Evolutionary conservation across 2,797 vertebrate genomes (phyloP).

Genomic region (Fringilla coelebs): DNA sequence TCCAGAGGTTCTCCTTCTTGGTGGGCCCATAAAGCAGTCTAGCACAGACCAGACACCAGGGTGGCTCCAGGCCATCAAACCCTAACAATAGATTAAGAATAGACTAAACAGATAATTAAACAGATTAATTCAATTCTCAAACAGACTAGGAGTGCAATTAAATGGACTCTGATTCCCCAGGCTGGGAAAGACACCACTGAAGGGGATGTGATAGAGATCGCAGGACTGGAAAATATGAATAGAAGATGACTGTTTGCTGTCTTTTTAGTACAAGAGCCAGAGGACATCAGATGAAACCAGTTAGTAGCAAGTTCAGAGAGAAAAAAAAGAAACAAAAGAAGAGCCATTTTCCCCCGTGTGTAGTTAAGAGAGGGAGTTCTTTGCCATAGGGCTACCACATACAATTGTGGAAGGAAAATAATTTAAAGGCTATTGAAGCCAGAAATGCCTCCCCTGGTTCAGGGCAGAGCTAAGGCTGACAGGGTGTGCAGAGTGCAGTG

Average conservation of each 20-base stretch:
- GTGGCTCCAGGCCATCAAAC: background rate
- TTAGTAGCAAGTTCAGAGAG: constrained; percentile 22
- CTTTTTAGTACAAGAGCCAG: background rate
- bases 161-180: background rate
- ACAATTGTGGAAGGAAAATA: background rate
- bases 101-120: constrained; percentile 63
- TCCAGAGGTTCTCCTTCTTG: background rate
- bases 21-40: background rate
- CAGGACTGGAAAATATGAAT: constrained; percentile 28
- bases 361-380: background rate
- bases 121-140: constrained; percentile 33
- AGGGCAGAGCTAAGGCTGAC: background rate
- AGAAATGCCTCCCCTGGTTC: background rate
- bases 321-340: background rate
- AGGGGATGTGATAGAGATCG: constrained; percentile 24
- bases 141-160: background rate
- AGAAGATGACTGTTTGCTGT: background rate
- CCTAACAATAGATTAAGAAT: constrained; percentile 38
- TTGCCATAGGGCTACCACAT: background rate
- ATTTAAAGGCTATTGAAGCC: background rate
- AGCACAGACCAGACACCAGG: background rate
- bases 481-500: accelerated
- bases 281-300: constrained; percentile 4
- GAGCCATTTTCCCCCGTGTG: background rate
- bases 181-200: background rate